Evolutionary conservation across 2,113 vertebrate species (phyloP).

Genomic region (Todiramphus chloris): DNA sequence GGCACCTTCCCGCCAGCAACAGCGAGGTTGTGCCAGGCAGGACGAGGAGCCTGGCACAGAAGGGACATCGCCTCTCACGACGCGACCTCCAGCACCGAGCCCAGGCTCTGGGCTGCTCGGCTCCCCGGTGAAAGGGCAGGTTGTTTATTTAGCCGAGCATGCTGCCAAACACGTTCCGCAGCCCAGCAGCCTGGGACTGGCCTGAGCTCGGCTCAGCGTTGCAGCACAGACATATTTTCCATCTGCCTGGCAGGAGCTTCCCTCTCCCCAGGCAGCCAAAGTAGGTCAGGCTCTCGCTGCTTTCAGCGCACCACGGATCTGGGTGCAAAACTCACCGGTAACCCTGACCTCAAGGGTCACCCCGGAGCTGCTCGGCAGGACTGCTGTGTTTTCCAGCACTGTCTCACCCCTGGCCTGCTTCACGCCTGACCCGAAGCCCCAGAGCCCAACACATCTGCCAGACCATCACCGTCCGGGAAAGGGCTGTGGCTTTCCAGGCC

Average conservation of each 20-base stretch:
- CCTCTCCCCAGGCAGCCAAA: background rate
- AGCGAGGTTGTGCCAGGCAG: rapidly evolving
- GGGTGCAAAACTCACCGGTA: background rate
- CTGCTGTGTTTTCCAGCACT: background rate
- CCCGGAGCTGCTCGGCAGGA: background rate
- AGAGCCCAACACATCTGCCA: background rate
- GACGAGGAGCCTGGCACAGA: too few relatives aligned
- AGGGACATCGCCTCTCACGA: background rate
- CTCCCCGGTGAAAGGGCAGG: background rate
- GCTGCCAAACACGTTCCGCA: constrained; percentile 19
- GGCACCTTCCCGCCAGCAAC: rapidly evolving
- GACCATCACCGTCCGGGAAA: background rate
- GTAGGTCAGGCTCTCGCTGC: background rate
- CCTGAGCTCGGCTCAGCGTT: background rate
- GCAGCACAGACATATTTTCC: constrained; percentile 6
- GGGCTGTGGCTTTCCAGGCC: background rate
- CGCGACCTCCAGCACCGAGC: background rate
- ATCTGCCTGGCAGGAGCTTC: constrained; percentile 9
- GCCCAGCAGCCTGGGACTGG: background rate
- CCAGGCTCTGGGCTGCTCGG: background rate
- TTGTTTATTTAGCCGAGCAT: background rate
- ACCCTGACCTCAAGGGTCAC: background rate
- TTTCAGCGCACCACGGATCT: background rate
- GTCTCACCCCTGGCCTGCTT: rapidly evolving
- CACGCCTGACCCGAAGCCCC: background rate